These are phyloP conservation scores for Cosmopolites sordidus DNA, from an alignment of 2,888 invertebrate genomes.

Conservation along the genomic window DNA sequence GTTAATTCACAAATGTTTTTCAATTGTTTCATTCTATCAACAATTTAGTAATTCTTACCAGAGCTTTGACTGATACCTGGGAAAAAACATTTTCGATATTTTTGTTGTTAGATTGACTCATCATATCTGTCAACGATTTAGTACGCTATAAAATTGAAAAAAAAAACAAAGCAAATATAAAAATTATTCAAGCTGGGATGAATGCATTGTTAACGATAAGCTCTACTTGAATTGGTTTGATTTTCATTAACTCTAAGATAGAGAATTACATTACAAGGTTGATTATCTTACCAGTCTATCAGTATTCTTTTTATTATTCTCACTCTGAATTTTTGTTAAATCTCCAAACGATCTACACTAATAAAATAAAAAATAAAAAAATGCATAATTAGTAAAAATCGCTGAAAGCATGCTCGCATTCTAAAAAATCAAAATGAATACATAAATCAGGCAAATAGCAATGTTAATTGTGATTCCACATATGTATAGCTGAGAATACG, in stretches of 20 bases:
- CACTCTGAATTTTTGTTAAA: conserved; percentile 54
- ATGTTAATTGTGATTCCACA: no score
- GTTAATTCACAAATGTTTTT: no score
- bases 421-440: not conserved
- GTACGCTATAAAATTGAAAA: conserved; percentile 50
- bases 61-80: conserved; percentile 58
- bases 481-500: no score
- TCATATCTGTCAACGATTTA: conserved; percentile 54
- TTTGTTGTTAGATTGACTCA: conserved; percentile 37
- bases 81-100: conserved; percentile 51
- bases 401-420: conserved; percentile 1
- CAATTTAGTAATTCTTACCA: conserved; percentile 54
- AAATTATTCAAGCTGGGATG: conserved; percentile 10
- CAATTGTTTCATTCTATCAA: not conserved
- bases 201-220: conserved; percentile 1
- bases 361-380: conserved; percentile 26
- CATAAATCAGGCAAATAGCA: not conserved
- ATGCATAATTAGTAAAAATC: conserved; percentile 13
- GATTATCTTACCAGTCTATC: conserved; percentile 23
- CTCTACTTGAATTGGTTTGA: no score
- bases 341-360: conserved; percentile 62
- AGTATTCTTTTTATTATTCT: conserved; percentile 27
- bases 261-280: not conserved
- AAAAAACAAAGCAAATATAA: conserved; percentile 31
- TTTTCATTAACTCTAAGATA: no score